Evolutionary conservation across 1,140 invertebrate genomes (phyloP).

Genomic region (Cardiocondyla obscurior): DNA sequence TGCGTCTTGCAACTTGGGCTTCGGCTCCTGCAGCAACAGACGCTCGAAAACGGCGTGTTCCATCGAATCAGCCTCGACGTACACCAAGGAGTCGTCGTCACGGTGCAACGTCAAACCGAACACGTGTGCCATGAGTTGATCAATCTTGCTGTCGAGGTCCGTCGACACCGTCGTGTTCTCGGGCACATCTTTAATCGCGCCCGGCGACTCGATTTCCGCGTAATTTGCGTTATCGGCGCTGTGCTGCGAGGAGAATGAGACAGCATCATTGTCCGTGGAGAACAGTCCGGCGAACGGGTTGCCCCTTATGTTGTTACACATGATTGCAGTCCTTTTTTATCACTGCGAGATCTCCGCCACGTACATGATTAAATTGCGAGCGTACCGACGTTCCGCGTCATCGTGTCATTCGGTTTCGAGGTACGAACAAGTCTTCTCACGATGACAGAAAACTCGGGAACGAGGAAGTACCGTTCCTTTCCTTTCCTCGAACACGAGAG

Average conservation of each 20-base stretch:
- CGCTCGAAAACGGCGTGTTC: constrained; percentile 93
- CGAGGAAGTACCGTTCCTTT: neutral
- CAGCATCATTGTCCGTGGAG: constrained; percentile 74
- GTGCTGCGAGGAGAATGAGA: constrained; percentile 74
- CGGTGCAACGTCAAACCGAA: constrained; percentile 87
- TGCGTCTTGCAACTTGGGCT: constrained; percentile 80
- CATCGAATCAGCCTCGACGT: constrained; percentile 87
- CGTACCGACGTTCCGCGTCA: neutral
- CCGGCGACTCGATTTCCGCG: neutral
- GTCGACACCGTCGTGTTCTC: constrained; percentile 8
- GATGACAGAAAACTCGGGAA: neutral
- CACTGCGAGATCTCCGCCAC: neutral
- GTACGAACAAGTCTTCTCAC: neutral
- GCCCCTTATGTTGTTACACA: constrained; percentile 78
- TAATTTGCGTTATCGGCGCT: constrained; percentile 14
- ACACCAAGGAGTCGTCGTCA: constrained; percentile 83
- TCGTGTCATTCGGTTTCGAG: neutral
- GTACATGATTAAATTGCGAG: constrained; percentile 21
- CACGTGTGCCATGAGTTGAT: constrained; percentile 85
- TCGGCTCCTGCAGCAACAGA: constrained; percentile 87
- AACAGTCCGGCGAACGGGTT: constrained; percentile 84
- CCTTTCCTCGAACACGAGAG: neutral
- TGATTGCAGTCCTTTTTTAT: constrained; percentile 55
- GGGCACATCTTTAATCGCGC: constrained; percentile 42
- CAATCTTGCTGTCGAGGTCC: neutral